Conservation (phyloP, 92 coral and sea anemone species). For the Umimayanthus chanpuru region DNA sequence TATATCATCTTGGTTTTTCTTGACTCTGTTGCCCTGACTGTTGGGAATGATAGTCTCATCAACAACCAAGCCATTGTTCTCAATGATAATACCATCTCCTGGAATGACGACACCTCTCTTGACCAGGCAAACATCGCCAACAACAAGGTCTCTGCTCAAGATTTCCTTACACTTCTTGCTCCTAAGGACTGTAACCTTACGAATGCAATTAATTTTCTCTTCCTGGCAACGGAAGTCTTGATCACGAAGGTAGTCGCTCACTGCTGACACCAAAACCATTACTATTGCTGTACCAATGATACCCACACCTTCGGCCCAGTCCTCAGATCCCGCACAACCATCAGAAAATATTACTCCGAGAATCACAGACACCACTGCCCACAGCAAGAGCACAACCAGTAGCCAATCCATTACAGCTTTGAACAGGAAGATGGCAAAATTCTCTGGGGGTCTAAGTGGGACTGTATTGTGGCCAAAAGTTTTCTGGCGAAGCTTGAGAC, state of each 20-base stretch:
- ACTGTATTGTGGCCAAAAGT: constrained; percentile 66
- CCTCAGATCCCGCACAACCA: constrained; percentile 60
- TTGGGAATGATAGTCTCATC: constrained; percentile 78
- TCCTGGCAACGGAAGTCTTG: constrained; percentile 58
- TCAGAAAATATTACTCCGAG: constrained; percentile 79
- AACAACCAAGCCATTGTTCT: constrained; percentile 76
- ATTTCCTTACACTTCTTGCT: constrained; percentile 49
- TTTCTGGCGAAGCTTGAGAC: constrained; percentile 51
- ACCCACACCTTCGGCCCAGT: constrained; percentile 84
- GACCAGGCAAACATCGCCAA: constrained; percentile 91
- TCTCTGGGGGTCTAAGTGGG: constrained; percentile 65
- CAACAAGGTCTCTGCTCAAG: constrained; percentile 65
- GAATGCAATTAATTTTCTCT: constrained; percentile 57
- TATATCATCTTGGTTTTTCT: constrained; percentile 56
- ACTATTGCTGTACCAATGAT: constrained; percentile 75
- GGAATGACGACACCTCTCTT: constrained; percentile 88
- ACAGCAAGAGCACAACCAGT: constrained; percentile 63
- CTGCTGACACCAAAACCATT: constrained; percentile 63
- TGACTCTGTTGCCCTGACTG: constrained; percentile 58
- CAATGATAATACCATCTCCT: constrained; percentile 92
- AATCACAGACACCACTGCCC: constrained; percentile 76
- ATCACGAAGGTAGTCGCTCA: constrained; percentile 78
- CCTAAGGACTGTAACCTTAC: constrained; percentile 63
- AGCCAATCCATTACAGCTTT: constrained; percentile 82
- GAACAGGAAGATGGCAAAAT: constrained; percentile 57